These are phyloP conservation scores for Drosophila algonquin DNA, from an alignment of 2,888 invertebrate species.

Conservation along the genomic window DNA sequence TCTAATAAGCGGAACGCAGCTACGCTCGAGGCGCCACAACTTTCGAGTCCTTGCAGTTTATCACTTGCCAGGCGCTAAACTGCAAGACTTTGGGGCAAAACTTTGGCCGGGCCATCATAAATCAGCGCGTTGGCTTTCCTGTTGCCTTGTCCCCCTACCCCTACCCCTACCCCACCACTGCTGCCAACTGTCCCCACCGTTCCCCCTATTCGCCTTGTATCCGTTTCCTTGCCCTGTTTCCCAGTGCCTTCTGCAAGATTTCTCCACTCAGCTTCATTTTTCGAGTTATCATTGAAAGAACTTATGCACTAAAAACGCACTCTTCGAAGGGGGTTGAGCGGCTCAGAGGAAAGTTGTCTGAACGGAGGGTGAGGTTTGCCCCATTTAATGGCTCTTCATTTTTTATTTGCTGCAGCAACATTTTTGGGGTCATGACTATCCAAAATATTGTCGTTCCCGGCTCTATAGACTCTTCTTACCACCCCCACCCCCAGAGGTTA, in stretches of 20 bases:
- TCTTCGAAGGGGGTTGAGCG: background rate
- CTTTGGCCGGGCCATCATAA: slow-evolving; percentile 67
- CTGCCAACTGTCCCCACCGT: background rate
- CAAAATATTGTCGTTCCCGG: slow-evolving; percentile 56
- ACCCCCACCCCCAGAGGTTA: background rate
- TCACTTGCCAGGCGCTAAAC: slow-evolving; percentile 70
- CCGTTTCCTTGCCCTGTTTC: background rate
- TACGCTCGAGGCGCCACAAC: slow-evolving; percentile 24
- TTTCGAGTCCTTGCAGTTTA: slow-evolving; percentile 57
- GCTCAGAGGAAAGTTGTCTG: background rate
- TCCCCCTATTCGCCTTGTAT: background rate
- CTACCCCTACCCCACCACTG: background rate
- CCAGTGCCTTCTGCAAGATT: slow-evolving; percentile 19
- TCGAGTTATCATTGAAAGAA: slow-evolving; percentile 67
- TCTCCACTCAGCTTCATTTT: slow-evolving; percentile 56
- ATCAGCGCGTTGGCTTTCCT: slow-evolving; percentile 54
- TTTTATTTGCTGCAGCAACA: slow-evolving; percentile 40
- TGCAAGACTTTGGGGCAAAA: slow-evolving; percentile 62
- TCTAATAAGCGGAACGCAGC: slow-evolving; percentile 38
- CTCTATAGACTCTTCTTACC: slow-evolving; percentile 11
- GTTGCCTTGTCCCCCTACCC: background rate
- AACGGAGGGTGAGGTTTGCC: background rate
- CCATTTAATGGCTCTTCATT: slow-evolving; percentile 59
- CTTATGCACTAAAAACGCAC: slow-evolving; percentile 64
- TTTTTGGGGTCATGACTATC: slow-evolving; percentile 67